Evolutionary conservation across 1,140 invertebrate genomes (phyloP).

Genomic region (Drosophila aff.): DNA sequence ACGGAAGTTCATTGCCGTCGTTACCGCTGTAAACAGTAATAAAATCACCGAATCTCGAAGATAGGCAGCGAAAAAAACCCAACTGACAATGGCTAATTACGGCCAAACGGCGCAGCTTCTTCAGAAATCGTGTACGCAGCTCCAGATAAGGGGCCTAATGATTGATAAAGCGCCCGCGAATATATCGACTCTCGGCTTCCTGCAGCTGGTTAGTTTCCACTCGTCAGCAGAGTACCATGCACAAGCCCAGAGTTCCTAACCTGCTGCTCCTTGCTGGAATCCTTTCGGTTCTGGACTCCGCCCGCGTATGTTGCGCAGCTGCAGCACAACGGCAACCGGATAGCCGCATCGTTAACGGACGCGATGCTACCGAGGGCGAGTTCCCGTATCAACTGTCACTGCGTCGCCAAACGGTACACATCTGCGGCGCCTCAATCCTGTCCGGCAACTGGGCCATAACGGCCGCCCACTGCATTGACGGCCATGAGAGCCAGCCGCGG

Average conservation of each 20-base stretch:
- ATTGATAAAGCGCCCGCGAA: constrained; percentile 40
- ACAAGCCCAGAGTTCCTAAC: constrained; percentile 13
- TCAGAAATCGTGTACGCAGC: constrained; percentile 42
- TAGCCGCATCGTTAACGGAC: constrained; percentile 77
- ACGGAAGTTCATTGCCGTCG: constrained; percentile 55
- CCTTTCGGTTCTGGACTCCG: constrained; percentile 1
- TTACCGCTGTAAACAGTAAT: constrained; percentile 42
- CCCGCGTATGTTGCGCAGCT: background rate
- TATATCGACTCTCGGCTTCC: constrained; percentile 39
- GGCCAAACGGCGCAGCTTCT: constrained; percentile 37
- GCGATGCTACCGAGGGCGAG: constrained; percentile 62
- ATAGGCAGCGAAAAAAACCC: constrained; percentile 42
- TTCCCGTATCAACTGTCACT: constrained; percentile 73
- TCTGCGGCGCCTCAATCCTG: constrained; percentile 83
- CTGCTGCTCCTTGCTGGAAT: constrained; percentile 17
- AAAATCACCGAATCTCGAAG: constrained; percentile 45
- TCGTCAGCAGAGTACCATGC: constrained; percentile 27
- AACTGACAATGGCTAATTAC: constrained; percentile 50
- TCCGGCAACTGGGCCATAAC: constrained; percentile 79
- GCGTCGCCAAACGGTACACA: constrained; percentile 67
- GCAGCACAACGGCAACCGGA: constrained; percentile 43
- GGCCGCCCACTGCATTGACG: constrained; percentile 80
- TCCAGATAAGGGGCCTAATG: constrained; percentile 28
- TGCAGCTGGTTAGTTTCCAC: constrained; percentile 39
- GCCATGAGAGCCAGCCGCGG: constrained; percentile 58